These are phyloP conservation scores for Onychostruthus taczanowskii DNA, from an alignment of 2,113 vertebrate species.

Conservation along the genomic window DNA sequence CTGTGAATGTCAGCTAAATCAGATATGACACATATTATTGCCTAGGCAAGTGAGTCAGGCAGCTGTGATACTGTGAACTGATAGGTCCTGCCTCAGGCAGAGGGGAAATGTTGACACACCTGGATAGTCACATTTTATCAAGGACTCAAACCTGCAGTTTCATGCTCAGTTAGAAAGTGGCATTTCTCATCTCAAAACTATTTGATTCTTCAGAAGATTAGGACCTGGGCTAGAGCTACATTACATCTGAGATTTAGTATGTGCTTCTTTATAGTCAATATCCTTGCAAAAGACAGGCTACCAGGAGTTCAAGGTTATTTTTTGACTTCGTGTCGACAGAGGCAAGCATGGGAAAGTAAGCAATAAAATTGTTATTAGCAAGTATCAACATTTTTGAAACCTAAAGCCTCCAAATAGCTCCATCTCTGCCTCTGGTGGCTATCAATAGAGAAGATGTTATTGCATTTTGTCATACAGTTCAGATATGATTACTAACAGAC, in stretches of 20 bases:
- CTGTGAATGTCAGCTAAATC: background rate
- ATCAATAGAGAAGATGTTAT: background rate
- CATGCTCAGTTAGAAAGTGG: constrained; percentile 27
- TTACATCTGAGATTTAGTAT: background rate
- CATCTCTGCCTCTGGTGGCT: background rate
- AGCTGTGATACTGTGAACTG: background rate
- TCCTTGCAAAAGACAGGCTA: background rate
- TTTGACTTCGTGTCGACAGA: background rate
- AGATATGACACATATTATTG: background rate
- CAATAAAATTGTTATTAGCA: background rate
- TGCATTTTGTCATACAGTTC: background rate
- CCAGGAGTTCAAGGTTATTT: background rate
- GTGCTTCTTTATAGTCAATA: background rate
- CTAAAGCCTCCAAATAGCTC: background rate
- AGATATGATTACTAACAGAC: background rate
- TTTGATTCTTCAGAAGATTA: constrained; percentile 10
- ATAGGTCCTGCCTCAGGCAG: constrained; percentile 24
- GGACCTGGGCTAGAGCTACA: background rate
- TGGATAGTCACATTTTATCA: constrained; percentile 13
- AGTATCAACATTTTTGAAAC: constrained; percentile 5
- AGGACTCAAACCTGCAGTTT: constrained; percentile 31
- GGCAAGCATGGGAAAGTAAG: background rate
- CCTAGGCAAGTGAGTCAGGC: background rate
- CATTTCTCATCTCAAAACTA: constrained; percentile 28
- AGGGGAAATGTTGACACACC: constrained; percentile 38